These are phyloP conservation scores for Urophycis tenuis DNA, from an alignment of 2,797 vertebrate genomes.

Conservation along the genomic window DNA sequence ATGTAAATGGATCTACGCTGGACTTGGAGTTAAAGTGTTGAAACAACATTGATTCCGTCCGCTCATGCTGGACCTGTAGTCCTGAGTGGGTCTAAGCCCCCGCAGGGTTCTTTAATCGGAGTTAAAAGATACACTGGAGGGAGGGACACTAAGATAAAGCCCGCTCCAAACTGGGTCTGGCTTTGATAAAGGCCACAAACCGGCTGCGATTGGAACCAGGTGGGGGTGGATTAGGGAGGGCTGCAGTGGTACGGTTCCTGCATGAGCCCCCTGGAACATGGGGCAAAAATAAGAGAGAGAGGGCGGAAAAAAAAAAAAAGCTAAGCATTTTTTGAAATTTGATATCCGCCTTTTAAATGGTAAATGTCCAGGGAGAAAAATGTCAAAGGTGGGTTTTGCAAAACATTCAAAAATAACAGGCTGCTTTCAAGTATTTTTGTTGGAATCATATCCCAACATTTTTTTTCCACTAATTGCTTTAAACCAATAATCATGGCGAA, in stretches of 20 bases:
- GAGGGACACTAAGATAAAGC: constrained; percentile 58
- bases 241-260: constrained; percentile 18
- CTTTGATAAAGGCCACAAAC: constrained; percentile 57
- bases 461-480: not conserved
- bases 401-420: constrained; percentile 16
- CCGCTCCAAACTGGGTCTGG: constrained; percentile 53
- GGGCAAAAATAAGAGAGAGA: constrained; percentile 11
- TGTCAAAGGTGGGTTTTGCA: constrained; percentile 6
- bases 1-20: constrained; percentile 19
- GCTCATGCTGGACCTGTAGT: constrained; percentile 31
- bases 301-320: not conserved
- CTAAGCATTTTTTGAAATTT: constrained; percentile 36
- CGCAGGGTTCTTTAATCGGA: constrained; percentile 48
- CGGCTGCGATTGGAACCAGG: constrained; percentile 57
- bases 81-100: constrained; percentile 22
- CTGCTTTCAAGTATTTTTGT: not conserved
- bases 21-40: constrained; percentile 32
- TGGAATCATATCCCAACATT: not conserved
- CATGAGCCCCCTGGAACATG: constrained; percentile 28
- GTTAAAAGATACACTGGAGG: constrained; percentile 47
- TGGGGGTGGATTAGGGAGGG: constrained; percentile 38
- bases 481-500: not conserved
- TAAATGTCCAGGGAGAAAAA: constrained; percentile 6
- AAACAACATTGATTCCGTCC: constrained; percentile 22
- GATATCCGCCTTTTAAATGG: constrained; percentile 23